Evolutionary conservation across 2,888 invertebrate genomes (phyloP).

Genomic region (Malacosoma neustria): DNA sequence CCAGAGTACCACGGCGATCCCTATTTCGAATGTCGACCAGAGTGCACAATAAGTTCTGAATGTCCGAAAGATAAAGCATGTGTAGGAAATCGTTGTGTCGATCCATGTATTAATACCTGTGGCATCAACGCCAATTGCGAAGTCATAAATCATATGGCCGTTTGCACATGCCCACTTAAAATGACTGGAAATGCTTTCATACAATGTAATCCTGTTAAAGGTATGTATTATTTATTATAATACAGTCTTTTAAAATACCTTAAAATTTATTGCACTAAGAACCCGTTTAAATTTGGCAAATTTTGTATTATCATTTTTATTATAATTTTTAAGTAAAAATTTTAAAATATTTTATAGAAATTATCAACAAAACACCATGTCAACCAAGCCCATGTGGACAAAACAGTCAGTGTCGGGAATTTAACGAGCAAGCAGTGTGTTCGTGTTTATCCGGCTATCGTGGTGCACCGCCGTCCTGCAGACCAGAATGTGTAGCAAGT

Average conservation of each 20-base stretch:
- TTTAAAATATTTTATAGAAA: constrained; percentile 28
- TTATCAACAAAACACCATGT: constrained; percentile 71
- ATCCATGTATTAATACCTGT: constrained; percentile 85
- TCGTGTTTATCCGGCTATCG: constrained; percentile 78
- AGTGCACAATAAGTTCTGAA: constrained; percentile 83
- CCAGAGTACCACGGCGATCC: constrained; percentile 80
- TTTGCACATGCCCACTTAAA: constrained; percentile 82
- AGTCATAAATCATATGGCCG: constrained; percentile 84
- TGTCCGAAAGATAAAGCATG: constrained; percentile 82
- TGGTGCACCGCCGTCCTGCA: constrained; percentile 80
- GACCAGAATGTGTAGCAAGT: constrained; percentile 82
- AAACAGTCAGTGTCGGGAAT: constrained; percentile 76
- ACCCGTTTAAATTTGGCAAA: too few relatives aligned
- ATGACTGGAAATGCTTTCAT: constrained; percentile 84
- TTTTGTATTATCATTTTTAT: too few relatives aligned
- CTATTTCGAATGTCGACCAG: constrained; percentile 81
- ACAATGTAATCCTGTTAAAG: constrained; percentile 75
- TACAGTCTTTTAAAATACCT: too few relatives aligned
- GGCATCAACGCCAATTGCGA: constrained; percentile 82
- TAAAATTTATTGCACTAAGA: too few relatives aligned
- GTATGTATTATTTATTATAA: too few relatives aligned
- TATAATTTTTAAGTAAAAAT: neutral
- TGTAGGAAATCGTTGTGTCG: constrained; percentile 79
- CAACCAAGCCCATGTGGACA: constrained; percentile 78
- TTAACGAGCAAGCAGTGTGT: constrained; percentile 79